These are phyloP conservation scores for Palaemon carinicauda DNA, from an alignment of 1,140 invertebrate genomes.

Conservation along the genomic window DNA sequence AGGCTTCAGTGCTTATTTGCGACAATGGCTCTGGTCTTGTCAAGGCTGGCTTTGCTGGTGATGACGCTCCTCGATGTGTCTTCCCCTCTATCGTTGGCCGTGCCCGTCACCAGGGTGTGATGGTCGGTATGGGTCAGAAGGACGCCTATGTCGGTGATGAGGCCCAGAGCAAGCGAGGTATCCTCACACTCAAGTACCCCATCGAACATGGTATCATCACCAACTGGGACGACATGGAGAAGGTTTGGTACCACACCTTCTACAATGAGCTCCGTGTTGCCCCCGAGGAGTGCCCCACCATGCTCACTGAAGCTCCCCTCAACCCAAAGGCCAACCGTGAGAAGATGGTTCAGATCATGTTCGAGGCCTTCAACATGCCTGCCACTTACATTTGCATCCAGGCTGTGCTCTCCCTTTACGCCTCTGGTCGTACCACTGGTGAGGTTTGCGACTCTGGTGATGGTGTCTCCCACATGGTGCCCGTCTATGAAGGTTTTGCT, in stretches of 20 bases:
- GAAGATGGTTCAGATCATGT: no score
- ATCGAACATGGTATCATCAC: conserved; percentile 95
- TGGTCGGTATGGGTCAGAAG: conserved; percentile 96
- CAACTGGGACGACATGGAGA: conserved; percentile 98
- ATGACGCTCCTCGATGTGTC: conserved; percentile 74
- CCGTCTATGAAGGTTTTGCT: neutral
- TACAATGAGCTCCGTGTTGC: conserved; percentile 94
- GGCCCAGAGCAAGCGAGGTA: conserved; percentile 90
- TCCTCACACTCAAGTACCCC: conserved; percentile 90
- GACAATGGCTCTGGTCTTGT: conserved; percentile 75
- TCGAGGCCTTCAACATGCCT: no score
- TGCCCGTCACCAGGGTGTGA: conserved; percentile 73
- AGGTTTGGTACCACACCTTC: conserved; percentile 96
- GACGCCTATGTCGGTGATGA: conserved; percentile 90
- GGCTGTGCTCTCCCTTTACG: neutral
- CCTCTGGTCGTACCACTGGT: neutral
- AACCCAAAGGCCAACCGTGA: no score
- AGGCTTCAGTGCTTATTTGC: conserved; percentile 70
- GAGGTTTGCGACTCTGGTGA: neutral
- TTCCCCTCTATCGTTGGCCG: conserved; percentile 74
- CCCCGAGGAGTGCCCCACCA: conserved; percentile 75
- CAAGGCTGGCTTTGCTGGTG: conserved; percentile 74
- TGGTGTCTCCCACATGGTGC: neutral
- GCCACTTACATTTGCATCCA: no score
- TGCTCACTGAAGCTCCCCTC: no score